Base-by-base conservation (phyloP, 1,140 invertebrate genomes). In the Sipha flava region DNA sequence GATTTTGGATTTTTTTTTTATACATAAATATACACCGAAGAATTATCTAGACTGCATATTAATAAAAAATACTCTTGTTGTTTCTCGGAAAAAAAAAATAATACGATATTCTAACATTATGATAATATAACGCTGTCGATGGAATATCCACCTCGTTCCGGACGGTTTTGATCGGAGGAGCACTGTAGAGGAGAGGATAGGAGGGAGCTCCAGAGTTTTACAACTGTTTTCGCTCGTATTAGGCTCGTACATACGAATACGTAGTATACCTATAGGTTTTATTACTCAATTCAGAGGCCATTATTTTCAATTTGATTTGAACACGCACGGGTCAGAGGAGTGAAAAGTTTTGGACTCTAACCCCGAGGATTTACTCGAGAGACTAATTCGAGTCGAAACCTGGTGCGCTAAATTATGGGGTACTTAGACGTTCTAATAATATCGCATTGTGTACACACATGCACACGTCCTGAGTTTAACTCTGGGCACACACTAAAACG, bases 281-380 rank as follows among this genome's bases (percentile, higher is more conserved):
- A 43, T 26, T 43, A 26, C 64, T 21, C 34, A 43, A 66, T 66
- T 66, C 18, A 66, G n/a, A 21, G 21, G 64, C 64, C 64, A 66
- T 66, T 66, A 66, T 66, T 66, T 66, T 66, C 64, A 66, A 66
- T 66, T 66, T 66, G 64, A 66, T 66, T 66, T 66, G 43, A 43
- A 43, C 64, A 40, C 16, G 16, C 16, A 37, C n/a, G 62, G n/a
- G 43, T 7, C 59, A n/a, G 29, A 62, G 34, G 26, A 40, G 21
- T 23, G 37, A 66, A 66, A 66, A 66, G 34, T 66, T 66, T 66
- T 43, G 23, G 64, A n/a, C 64, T 23, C 64, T 43, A 66, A 66
- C 64, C 64, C 26, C 64, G 64, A 26, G 64, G 64, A 66, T 66
- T 66, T 66, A 43, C 64, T 66, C 64, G 34, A 6, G 64, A 66